Evolutionary conservation across 2,797 vertebrate genomes (phyloP), one percentile per base, ranked within the genome.

Genomic region (Florisuga fusca): DNA sequence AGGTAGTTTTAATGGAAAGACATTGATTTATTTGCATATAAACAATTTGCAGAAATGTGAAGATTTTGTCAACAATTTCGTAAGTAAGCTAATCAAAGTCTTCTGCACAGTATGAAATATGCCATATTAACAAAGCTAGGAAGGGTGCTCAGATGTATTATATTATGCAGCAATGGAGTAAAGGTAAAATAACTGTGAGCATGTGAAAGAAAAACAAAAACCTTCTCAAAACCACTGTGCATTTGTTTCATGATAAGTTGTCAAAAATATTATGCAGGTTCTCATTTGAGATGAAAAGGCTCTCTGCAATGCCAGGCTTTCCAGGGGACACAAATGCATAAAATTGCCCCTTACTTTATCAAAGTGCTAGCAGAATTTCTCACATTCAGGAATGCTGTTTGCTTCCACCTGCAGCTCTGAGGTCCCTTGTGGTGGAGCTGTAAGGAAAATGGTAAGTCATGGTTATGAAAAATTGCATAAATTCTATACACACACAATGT

Each of bases 261-360:
- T 82, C 72, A 78, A 84, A 91, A 86, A 87, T 69, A 51, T 84
- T 78, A 84, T 68, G 82, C 61, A 84, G 59, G 57, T 79, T 27
- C 45, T 90, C 36, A 63, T 84, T 92, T 89, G 29, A 59, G 75
- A 82, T 79, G 41, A 94, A 95, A 89, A 89, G 41, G 23, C 41
- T 34, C 6, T 5, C 76, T 87, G 57, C 83, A 75, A 69, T 67
- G n/a, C 33, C 46, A 64, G 57, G 15, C 19, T 92, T 86, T 91
- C 53, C 3, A 1, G 43, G 43, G 76, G 53, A 74, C 54, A 82
- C 31, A 64, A 87, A 77, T 54, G 22, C 3, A 1, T 91, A 85
- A 89, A 84, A 93, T 62, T 77, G 17, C 43, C 78, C 51, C 74
- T 93, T 93, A 93, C 23, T 83, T 57, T 84, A 62, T 69, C 54